phyloP scores from a whole-genome alignment of 1,140 invertebrate genomes.

The Littorina saxatilis region DNA sequence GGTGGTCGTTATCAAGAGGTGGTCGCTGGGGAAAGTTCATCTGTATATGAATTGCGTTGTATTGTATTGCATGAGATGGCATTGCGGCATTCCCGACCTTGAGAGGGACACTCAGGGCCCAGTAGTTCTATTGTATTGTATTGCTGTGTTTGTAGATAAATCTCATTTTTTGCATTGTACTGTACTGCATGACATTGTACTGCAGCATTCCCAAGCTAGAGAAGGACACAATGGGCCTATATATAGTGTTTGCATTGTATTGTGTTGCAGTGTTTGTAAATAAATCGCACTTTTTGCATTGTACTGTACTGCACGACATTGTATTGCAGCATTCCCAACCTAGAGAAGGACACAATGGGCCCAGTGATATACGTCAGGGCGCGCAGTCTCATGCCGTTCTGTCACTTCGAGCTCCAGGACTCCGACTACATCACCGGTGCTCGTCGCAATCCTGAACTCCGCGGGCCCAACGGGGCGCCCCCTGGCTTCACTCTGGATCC shows the following conservation, averaged over 20 bases:
- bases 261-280: not conserved
- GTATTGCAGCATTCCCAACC: slow-evolving; percentile 69
- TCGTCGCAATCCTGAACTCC: slow-evolving; percentile 71
- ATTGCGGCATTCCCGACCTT: too few relatives aligned
- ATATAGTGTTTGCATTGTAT: too few relatives aligned
- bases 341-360: slow-evolving; percentile 67
- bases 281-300: too few relatives aligned
- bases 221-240: too few relatives aligned
- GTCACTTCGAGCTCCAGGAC: slow-evolving; percentile 76
- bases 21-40: too few relatives aligned
- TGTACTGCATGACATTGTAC: too few relatives aligned
- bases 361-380: slow-evolving; percentile 71
- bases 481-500: slow-evolving; percentile 73
- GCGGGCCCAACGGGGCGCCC: slow-evolving; percentile 69
- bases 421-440: slow-evolving; percentile 74
- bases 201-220: too few relatives aligned
- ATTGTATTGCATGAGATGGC: too few relatives aligned
- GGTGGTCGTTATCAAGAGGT: too few relatives aligned
- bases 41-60: too few relatives aligned
- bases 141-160: not conserved
- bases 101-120: too few relatives aligned
- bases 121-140: not conserved
- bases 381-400: slow-evolving; percentile 74
- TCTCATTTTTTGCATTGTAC: too few relatives aligned
- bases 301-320: not conserved